These are phyloP conservation scores for Diadegma fenestrale DNA, from an alignment of 2,888 invertebrate species.

Conservation along the genomic window DNA sequence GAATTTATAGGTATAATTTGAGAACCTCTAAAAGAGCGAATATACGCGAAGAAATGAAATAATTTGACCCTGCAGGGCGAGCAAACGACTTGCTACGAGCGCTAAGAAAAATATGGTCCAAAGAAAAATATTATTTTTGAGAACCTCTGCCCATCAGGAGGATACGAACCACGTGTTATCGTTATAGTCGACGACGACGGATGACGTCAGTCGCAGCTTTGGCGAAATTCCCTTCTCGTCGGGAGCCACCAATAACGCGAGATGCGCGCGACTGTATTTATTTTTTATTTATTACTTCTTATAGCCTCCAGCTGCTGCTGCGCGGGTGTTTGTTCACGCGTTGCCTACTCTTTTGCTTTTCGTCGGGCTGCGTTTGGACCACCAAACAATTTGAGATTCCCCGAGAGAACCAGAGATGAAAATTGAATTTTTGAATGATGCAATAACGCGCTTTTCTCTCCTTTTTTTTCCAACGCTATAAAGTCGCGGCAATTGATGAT, in stretches of 20 bases:
- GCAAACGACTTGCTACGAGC: slow-evolving; percentile 35
- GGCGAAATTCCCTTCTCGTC: slow-evolving; percentile 60
- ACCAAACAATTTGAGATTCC: too few relatives aligned
- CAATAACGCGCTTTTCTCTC: too few relatives aligned
- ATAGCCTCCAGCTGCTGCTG: slow-evolving; percentile 3
- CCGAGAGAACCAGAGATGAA: too few relatives aligned
- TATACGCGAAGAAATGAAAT: slow-evolving; percentile 50
- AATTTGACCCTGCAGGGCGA: slow-evolving; percentile 53
- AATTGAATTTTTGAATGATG: too few relatives aligned
- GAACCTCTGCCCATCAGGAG: slow-evolving; percentile 71
- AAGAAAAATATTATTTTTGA: slow-evolving; percentile 66
- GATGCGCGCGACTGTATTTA: slow-evolving; percentile 20
- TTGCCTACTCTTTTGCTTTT: background rate
- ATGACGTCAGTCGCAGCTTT: slow-evolving; percentile 71
- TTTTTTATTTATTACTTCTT: slow-evolving; percentile 1
- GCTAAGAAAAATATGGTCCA: background rate
- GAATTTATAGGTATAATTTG: too few relatives aligned
- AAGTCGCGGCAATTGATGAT: too few relatives aligned
- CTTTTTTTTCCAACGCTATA: background rate
- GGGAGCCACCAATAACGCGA: too few relatives aligned
- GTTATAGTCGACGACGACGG: too few relatives aligned
- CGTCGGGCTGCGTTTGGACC: too few relatives aligned
- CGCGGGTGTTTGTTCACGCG: background rate
- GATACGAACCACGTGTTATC: slow-evolving; percentile 75
- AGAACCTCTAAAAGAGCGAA: slow-evolving; percentile 42